These are phyloP conservation scores for Nasonia vitripennis DNA, from an alignment of 1,140 invertebrate species.

Conservation along the genomic window DNA sequence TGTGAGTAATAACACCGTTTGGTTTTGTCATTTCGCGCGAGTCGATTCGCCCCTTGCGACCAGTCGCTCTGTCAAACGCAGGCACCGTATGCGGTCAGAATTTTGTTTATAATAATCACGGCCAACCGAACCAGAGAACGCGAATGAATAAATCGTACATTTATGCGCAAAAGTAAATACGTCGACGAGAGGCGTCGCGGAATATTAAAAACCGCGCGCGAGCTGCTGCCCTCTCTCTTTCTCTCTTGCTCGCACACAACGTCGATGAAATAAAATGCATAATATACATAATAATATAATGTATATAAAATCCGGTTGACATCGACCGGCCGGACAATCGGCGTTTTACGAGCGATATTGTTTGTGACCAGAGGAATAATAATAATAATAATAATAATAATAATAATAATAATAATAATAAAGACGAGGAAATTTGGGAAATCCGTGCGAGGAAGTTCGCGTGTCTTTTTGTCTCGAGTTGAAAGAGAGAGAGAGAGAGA, in stretches of 20 bases:
- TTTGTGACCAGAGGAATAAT: too few species aligned
- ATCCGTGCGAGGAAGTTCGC: not conserved
- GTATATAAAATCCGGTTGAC: too few species aligned
- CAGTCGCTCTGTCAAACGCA: constrained; percentile 36
- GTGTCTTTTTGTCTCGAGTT: not conserved
- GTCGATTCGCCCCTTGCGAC: not conserved
- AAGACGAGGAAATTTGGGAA: not conserved
- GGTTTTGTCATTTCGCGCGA: constrained; percentile 1
- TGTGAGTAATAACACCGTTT: constrained; percentile 17
- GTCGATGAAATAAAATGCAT: not conserved
- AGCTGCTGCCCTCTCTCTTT: too few species aligned
- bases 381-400: too few species aligned
- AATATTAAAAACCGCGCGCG: not conserved
- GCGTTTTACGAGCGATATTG: too few species aligned
- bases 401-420: too few species aligned
- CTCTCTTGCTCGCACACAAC: not conserved
- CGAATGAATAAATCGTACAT: constrained; percentile 20
- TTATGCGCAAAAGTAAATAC: constrained; percentile 9
- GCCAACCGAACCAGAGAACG: not conserved
- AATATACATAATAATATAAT: too few species aligned
- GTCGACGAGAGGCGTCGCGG: not conserved
- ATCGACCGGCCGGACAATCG: too few species aligned
- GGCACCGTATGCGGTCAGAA: not conserved
- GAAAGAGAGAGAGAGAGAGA: not conserved
- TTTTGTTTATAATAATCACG: constrained; percentile 23